These are phyloP conservation scores for Cyanoramphus novaezelandiae DNA, from an alignment of 2,113 vertebrate genomes.

Conservation along the genomic window DNA sequence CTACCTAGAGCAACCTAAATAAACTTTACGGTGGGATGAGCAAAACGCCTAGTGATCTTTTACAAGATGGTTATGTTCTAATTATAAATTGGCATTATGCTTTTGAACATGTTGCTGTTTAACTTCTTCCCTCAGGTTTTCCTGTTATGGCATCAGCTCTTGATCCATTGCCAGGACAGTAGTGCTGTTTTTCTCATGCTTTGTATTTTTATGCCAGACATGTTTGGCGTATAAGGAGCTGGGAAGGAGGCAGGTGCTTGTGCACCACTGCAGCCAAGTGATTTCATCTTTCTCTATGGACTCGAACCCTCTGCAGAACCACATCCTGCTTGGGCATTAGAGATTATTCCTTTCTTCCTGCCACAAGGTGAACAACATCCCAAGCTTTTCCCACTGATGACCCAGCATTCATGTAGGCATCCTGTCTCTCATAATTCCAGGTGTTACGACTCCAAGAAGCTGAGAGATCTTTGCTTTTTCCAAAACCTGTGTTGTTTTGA, in stretches of 20 bases:
- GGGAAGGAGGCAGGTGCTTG: neutral
- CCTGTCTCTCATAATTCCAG: neutral
- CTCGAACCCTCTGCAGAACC: neutral
- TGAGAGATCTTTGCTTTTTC: neutral
- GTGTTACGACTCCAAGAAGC: neutral
- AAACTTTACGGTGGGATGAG: neutral
- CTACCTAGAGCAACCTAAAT: neutral
- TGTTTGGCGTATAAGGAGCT: neutral
- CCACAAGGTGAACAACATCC: neutral
- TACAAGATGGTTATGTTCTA: neutral
- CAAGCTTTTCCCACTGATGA: neutral
- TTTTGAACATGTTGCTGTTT: neutral
- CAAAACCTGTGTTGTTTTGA: neutral
- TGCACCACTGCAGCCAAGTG: neutral
- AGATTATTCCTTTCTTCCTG: neutral
- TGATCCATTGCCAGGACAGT: neutral
- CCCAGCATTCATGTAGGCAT: neutral
- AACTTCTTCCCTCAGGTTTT: neutral
- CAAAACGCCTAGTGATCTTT: neutral
- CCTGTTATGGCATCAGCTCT: neutral
- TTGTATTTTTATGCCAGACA: neutral
- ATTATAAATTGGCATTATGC: neutral
- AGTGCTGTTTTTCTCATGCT: neutral
- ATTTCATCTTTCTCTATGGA: neutral
- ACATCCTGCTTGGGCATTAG: neutral